Conservation (phyloP, 2,888 invertebrate species). For the Netelia fuscicornis region DNA sequence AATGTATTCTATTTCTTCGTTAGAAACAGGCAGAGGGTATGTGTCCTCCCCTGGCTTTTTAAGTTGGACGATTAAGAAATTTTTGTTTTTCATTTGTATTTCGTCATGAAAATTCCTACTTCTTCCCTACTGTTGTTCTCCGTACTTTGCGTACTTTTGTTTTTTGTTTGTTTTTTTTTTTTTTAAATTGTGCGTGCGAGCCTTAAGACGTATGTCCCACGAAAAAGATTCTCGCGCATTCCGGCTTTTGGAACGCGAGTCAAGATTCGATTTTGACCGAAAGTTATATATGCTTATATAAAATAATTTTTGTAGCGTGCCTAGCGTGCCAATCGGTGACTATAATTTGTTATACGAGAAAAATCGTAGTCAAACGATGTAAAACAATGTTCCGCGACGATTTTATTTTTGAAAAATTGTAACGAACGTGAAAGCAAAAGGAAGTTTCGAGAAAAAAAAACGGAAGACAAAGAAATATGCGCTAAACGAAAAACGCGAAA, state of each 20-base stretch:
- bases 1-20: conserved; percentile 48
- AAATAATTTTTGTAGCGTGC: conserved; percentile 65
- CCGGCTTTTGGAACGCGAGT: conserved; percentile 66
- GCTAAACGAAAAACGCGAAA: background rate
- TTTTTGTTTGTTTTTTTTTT: conserved; percentile 40
- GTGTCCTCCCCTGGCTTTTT: conserved; percentile 13
- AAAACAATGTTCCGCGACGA: conserved; percentile 59
- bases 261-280: conserved; percentile 42
- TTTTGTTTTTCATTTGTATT: conserved; percentile 28
- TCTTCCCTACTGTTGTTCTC: conserved; percentile 53
- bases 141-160: conserved; percentile 64
- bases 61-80: conserved; percentile 44
- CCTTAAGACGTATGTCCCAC: conserved; percentile 44
- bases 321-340: conserved; percentile 69
- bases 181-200: conserved; percentile 47
- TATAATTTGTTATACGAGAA: conserved; percentile 56
- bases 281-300: conserved; percentile 31
- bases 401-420: conserved; percentile 20
- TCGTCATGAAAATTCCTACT: conserved; percentile 48
- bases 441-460: background rate
- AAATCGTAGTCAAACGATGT: conserved; percentile 60
- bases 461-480: conserved; percentile 15
- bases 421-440: background rate
- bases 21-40: background rate
- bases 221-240: conserved; percentile 55